These are phyloP conservation scores for Triplophysa tibetana DNA, from an alignment of 2,113 vertebrate species.

Conservation along the genomic window DNA sequence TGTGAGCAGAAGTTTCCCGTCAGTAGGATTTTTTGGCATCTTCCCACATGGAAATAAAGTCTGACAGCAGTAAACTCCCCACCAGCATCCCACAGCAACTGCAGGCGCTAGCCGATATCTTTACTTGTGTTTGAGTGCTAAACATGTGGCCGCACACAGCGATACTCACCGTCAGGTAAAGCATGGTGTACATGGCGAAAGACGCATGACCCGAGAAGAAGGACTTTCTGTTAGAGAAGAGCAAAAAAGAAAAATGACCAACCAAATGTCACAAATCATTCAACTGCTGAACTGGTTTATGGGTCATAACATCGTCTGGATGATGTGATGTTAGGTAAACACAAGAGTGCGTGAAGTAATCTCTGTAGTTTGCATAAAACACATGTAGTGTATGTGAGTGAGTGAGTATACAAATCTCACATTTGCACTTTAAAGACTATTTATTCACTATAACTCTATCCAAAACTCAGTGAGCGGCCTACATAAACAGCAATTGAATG, in stretches of 20 bases:
- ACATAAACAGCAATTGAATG: neutral
- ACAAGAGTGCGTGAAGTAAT: neutral
- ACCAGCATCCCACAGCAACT: conserved; percentile 14
- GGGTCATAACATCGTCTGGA: neutral
- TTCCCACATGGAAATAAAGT: conserved; percentile 33
- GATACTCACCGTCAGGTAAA: conserved; percentile 79
- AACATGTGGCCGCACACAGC: conserved; percentile 7
- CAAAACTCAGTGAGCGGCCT: neutral
- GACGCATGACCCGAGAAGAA: conserved; percentile 81
- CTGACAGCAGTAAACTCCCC: conserved; percentile 42
- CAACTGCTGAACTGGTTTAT: conserved; percentile 14
- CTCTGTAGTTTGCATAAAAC: neutral
- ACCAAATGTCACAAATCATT: conserved; percentile 21
- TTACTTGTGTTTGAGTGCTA: conserved; percentile 13
- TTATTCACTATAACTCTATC: neutral
- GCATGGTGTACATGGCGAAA: conserved; percentile 80
- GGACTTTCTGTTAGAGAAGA: conserved; percentile 76
- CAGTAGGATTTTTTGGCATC: conserved; percentile 43
- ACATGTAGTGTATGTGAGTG: neutral
- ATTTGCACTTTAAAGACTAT: neutral
- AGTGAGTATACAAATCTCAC: neutral
- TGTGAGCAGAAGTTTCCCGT: conserved; percentile 43
- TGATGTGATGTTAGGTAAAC: conserved; percentile 6
- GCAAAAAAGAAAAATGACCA: conserved; percentile 27
- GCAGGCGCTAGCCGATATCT: conserved; percentile 14